These are phyloP conservation scores for Dasyornis broadbenti DNA, from an alignment of 2,113 vertebrate species.

Conservation along the genomic window DNA sequence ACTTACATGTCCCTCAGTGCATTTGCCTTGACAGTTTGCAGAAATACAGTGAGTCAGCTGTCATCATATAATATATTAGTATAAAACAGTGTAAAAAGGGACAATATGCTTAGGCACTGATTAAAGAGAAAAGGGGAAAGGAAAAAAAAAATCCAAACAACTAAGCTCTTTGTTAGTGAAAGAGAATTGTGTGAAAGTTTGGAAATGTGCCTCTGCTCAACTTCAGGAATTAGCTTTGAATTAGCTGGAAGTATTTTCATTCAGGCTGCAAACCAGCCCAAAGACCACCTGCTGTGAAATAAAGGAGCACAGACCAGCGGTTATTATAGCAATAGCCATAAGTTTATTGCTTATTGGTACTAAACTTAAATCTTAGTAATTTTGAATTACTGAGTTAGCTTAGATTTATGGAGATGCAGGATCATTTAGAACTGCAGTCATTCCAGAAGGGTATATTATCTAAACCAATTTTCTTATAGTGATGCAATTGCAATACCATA, in stretches of 20 bases:
- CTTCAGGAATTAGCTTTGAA: conserved; percentile 73
- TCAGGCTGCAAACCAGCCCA: conserved; percentile 57
- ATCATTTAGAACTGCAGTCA: conserved; percentile 74
- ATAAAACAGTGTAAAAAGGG: conserved; percentile 62
- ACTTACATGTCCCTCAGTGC: conserved; percentile 28
- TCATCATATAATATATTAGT: conserved; percentile 60
- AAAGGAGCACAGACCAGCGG: conserved; percentile 63
- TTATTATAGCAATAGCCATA: conserved; percentile 78
- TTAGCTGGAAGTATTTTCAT: conserved; percentile 60
- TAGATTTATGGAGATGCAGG: conserved; percentile 77
- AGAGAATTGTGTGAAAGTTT: conserved; percentile 53
- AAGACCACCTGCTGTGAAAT: conserved; percentile 76
- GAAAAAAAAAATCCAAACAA: background rate
- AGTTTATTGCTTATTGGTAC: conserved; percentile 79
- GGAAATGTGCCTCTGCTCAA: conserved; percentile 46
- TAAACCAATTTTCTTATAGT: conserved; percentile 77
- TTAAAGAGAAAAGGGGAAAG: conserved; percentile 41
- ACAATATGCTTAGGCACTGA: conserved; percentile 49
- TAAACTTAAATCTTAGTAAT: conserved; percentile 79
- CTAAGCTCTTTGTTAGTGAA: conserved; percentile 36
- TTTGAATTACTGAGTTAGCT: conserved; percentile 81
- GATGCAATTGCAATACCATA: conserved; percentile 69
- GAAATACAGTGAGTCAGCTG: conserved; percentile 61
- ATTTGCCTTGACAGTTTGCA: conserved; percentile 52
- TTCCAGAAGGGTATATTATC: conserved; percentile 78